Evolutionary conservation across 2,113 vertebrate species (phyloP).

Genomic region (Silurus meridionalis): DNA sequence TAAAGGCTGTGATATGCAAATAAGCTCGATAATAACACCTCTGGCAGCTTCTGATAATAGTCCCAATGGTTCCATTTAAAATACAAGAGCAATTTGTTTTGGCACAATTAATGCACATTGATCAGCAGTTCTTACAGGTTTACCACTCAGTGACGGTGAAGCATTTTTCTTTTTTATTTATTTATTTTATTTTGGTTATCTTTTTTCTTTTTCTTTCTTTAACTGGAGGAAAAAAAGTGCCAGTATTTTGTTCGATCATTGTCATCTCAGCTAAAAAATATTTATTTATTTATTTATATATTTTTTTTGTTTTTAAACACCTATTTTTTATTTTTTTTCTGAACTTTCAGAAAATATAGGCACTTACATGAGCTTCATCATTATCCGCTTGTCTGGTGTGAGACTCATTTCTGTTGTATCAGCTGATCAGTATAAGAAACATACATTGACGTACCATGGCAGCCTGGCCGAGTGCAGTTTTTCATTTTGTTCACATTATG

Average conservation of each 20-base stretch:
- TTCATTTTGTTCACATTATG: neutral
- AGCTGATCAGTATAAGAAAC: neutral
- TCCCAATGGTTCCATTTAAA: neutral
- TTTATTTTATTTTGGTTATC: neutral
- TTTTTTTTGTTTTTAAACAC: neutral
- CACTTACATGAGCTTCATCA: neutral
- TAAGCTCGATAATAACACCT: neutral
- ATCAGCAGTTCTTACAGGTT: neutral
- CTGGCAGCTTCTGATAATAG: neutral
- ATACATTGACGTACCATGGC: neutral
- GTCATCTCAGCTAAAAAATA: neutral
- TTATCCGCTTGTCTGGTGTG: too few relatives aligned
- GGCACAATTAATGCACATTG: neutral
- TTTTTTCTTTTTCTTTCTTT: too few relatives aligned
- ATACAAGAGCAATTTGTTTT: neutral
- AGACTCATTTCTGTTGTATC: neutral
- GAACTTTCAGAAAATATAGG: too few relatives aligned
- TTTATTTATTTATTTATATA: too few relatives aligned
- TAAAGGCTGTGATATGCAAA: neutral
- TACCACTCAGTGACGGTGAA: neutral
- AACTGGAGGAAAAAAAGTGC: too few relatives aligned
- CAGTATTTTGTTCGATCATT: neutral
- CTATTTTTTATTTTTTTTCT: neutral
- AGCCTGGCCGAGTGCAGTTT: neutral
- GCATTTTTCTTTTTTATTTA: neutral